A percentile compares a stretch with the other conserved stretches of the same genome.
Conservation (phyloP, 1,140 invertebrate genomes). For the Drosophila repletoides region DNA sequence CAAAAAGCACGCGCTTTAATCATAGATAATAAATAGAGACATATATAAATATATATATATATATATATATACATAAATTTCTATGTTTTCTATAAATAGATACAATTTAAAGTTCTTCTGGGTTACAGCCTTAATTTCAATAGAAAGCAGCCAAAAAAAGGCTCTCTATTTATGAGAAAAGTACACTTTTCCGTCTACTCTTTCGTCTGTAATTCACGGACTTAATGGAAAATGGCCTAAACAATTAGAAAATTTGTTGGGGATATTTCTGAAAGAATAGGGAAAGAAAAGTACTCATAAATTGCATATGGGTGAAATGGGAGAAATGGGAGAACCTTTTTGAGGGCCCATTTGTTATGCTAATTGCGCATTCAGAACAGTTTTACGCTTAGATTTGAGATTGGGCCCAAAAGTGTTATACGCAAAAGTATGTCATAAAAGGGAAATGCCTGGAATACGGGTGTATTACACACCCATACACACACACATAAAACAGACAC, state of each 20-base stretch:
- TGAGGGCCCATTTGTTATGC: conserved; percentile 22
- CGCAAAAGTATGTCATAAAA: conserved; percentile 57
- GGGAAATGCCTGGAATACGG: too few species aligned
- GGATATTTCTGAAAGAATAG: neutral
- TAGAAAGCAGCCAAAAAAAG: too few species aligned
- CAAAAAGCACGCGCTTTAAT: conserved; percentile 31
- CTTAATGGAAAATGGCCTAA: too few species aligned
- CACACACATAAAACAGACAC: conserved; percentile 18
- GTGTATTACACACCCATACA: neutral
- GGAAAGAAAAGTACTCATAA: neutral
- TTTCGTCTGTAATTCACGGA: neutral
- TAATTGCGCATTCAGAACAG: conserved; percentile 22
- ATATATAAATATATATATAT: neutral
- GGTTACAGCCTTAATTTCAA: too few species aligned
- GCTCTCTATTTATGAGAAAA: neutral
- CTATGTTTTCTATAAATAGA: neutral
- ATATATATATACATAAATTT: neutral
- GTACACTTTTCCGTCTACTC: neutral
- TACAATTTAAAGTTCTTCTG: neutral
- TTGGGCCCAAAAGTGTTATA: conserved; percentile 31
- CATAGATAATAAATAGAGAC: neutral
- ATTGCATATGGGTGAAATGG: neutral
- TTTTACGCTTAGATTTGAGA: conserved; percentile 31
- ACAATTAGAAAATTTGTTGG: too few species aligned
- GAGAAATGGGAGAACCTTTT: neutral